These are phyloP conservation scores for Leptatherina wallacei DNA, from an alignment of 2,797 vertebrate genomes.

Conservation along the genomic window DNA sequence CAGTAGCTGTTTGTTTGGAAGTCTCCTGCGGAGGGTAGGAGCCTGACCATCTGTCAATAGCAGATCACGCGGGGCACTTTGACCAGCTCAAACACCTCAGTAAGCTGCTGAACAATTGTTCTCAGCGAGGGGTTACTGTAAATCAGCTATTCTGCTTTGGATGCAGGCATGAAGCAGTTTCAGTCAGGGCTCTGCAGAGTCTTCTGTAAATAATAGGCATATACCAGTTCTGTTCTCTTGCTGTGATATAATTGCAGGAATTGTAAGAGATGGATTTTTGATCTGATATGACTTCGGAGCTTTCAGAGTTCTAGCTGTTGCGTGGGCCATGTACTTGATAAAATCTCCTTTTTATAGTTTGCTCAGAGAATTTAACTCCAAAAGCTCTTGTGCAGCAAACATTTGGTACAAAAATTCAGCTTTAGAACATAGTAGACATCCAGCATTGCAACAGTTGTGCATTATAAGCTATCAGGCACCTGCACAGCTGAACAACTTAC, in stretches of 20 bases:
- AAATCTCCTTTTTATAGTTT: constrained; percentile 8
- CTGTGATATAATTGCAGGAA: constrained; percentile 38
- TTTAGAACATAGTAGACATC: neutral
- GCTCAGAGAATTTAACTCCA: neutral
- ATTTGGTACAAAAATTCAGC: neutral
- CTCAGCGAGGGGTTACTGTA: constrained; percentile 37
- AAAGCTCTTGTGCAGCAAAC: neutral
- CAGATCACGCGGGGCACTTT: constrained; percentile 43
- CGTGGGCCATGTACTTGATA: neutral
- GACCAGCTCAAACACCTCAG: constrained; percentile 48
- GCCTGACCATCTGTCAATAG: constrained; percentile 65
- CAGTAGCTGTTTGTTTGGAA: constrained; percentile 65
- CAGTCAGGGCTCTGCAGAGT: constrained; percentile 22
- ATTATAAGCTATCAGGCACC: neutral
- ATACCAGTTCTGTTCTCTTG: constrained; percentile 3
- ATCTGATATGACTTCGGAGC: constrained; percentile 7
- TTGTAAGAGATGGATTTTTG: constrained; percentile 38
- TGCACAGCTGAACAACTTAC: constrained; percentile 12
- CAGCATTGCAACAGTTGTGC: neutral
- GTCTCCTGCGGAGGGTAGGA: constrained; percentile 44
- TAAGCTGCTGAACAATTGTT: constrained; percentile 55
- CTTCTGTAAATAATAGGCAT: constrained; percentile 17
- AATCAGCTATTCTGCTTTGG: constrained; percentile 50
- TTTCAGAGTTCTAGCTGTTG: constrained; percentile 14
- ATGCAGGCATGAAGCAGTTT: constrained; percentile 23